Conservation (phyloP, 2,797 vertebrate species). For the Antennarius maculatus region DNA sequence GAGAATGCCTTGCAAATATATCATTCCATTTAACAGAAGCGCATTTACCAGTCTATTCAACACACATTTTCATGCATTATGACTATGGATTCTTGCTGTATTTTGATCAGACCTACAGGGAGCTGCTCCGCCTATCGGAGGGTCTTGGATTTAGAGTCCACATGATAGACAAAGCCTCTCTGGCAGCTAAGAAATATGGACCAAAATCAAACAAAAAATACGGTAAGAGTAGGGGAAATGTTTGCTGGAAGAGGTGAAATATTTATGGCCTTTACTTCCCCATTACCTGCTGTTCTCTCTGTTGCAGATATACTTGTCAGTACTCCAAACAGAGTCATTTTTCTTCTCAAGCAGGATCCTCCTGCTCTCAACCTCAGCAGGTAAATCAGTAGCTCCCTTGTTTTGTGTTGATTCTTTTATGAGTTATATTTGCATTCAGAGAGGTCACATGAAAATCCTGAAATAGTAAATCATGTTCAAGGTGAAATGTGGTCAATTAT, state of each 20-base stretch:
- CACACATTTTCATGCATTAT: neutral
- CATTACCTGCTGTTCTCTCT: conserved; percentile 4
- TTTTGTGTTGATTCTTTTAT: neutral
- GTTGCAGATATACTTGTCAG: conserved; percentile 91
- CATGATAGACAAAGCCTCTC: conserved; percentile 92
- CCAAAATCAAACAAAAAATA: conserved; percentile 93
- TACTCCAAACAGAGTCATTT: conserved; percentile 94
- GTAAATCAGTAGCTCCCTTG: conserved; percentile 65
- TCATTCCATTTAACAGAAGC: no score
- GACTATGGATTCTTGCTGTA: neutral
- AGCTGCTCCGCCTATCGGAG: conserved; percentile 91
- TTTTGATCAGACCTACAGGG: conserved; percentile 88
- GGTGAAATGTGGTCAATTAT: no score
- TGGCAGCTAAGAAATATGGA: conserved; percentile 92
- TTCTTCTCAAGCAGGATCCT: conserved; percentile 92
- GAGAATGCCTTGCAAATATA: no score
- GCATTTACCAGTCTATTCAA: no score
- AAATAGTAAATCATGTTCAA: neutral
- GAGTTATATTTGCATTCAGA: neutral
- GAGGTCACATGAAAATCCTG: neutral
- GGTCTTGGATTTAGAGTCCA: conserved; percentile 93
- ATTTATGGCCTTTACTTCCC: neutral
- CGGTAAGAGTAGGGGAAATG: conserved; percentile 75
- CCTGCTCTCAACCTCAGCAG: conserved; percentile 90
- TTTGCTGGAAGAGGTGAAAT: neutral